Percentiles rank a stretch among this genome's conserved stretches.
phyloP scores from a whole-genome alignment of 2,888 invertebrate genomes.

The Pterostichus niger region DNA sequence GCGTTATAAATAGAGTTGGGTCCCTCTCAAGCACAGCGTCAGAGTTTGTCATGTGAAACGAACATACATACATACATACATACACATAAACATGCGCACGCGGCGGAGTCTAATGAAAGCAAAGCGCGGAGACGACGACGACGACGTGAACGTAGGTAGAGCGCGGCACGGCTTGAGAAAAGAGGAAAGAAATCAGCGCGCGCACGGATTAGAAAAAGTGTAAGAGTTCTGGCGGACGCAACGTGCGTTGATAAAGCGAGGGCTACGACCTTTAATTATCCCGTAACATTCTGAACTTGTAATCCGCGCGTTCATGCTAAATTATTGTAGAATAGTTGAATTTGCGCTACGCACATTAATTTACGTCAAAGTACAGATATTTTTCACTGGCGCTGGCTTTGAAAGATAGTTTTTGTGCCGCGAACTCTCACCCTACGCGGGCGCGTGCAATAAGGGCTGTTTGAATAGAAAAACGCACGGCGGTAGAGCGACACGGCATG shows the following conservation, averaged over 20 bases:
- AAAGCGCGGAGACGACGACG: background rate
- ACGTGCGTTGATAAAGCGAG: constrained; percentile 54
- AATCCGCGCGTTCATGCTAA: constrained; percentile 75
- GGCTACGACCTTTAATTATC: constrained; percentile 67
- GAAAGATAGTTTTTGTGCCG: constrained; percentile 78
- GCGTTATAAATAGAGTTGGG: constrained; percentile 39
- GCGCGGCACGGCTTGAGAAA: background rate
- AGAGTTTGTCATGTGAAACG: constrained; percentile 52
- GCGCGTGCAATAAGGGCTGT: constrained; percentile 74
- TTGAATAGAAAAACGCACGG: constrained; percentile 76
- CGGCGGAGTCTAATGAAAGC: background rate
- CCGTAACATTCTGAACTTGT: constrained; percentile 68
- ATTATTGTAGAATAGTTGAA: constrained; percentile 78
- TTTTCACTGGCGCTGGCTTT: constrained; percentile 77
- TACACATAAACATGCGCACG: constrained; percentile 12
- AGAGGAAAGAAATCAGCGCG: background rate
- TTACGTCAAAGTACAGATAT: constrained; percentile 78
- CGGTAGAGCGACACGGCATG: constrained; percentile 71
- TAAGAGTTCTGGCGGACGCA: background rate
- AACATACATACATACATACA: background rate
- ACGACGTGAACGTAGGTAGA: too few species aligned
- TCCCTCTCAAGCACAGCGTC: constrained; percentile 2
- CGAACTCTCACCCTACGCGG: constrained; percentile 72
- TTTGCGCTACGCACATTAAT: constrained; percentile 78
- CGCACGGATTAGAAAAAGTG: constrained; percentile 22